Evolutionary conservation across 2,113 vertebrate genomes (phyloP), one percentile per base, ranked within the genome.

Genomic region (Carassius gibelio): DNA sequence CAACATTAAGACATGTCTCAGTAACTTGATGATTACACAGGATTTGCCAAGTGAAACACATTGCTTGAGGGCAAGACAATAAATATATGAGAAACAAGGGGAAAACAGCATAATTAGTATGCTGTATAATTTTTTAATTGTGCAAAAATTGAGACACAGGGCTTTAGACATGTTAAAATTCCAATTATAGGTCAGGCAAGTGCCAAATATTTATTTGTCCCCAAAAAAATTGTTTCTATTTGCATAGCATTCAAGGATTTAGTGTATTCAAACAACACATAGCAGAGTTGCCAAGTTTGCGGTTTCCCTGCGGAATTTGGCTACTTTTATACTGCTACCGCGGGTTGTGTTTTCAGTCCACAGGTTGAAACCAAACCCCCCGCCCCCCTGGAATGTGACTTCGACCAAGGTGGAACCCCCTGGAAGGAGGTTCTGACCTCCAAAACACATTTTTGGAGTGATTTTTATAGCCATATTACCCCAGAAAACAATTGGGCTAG

Each of bases 1-100:
- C 68, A 80, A 79, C 74, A 83, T 83, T 71, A 83, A 82, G 69
- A 81, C 30, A 14, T n/a, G 17, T 17, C 42, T 82, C 42, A 50
- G 62, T 82, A 36, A 69, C 64, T 45, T 82, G 26, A 3, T 17
- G 17, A 36, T 52, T 36, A 50, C 45, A 8, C 7, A 77, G 9
- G 30, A 52, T 19, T 36, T 77, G 26, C 10, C 26, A 0, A 13
- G 23, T 81, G n/a, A 68, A 81, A 81, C 42, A 59, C 17, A 78
- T n/a, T 66, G n/a, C 42, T 81, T 50, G 0, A 81, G 13, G 78
- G 36, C 2, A 30, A 10, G n/a, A 42, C 4, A 38, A 80, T 26
- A 80, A 80, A 64, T 15, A 19, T 5, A 81, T 9, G n/a, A 30
- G 10, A 52, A 19, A 30, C 14, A n/a, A 68, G 9, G 8, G 57